Percentiles rank a stretch among this genome's conserved stretches.
Conservation (phyloP, 64 coral and sea anemone species). For the Porites australiensis region DNA sequence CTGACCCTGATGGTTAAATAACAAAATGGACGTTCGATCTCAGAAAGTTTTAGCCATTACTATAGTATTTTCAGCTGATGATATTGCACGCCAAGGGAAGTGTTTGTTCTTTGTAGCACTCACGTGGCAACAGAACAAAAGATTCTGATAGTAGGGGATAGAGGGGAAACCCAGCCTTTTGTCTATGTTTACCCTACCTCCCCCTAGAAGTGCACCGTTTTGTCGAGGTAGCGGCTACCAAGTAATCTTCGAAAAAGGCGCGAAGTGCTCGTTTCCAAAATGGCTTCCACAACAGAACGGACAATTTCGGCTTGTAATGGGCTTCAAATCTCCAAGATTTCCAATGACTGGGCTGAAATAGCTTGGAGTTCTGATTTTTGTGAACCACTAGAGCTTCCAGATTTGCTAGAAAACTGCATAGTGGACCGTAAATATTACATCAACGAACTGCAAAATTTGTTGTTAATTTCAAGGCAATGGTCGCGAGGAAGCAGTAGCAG, state of each 20-base stretch:
- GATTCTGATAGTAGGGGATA: slow-evolving; percentile 3
- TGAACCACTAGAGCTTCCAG: slow-evolving; percentile 76
- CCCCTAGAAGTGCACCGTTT: not conserved
- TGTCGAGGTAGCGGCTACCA: slow-evolving; percentile 22
- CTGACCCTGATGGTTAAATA: no score
- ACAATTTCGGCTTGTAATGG: slow-evolving; percentile 66
- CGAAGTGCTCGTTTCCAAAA: slow-evolving; percentile 63
- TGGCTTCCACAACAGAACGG: slow-evolving; percentile 34
- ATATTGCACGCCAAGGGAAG: no score
- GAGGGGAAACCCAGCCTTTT: not conserved
- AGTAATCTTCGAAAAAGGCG: slow-evolving; percentile 80
- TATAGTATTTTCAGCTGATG: not conserved
- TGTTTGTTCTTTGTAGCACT: not conserved
- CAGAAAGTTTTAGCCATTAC: no score
- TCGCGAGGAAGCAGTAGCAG: not conserved
- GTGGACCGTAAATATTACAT: not conserved
- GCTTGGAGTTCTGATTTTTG: slow-evolving; percentile 94
- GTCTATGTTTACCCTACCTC: not conserved
- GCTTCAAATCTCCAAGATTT: slow-evolving; percentile 66
- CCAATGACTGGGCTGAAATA: slow-evolving; percentile 78
- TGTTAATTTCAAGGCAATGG: slow-evolving; percentile 29
- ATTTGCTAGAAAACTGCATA: slow-evolving; percentile 65
- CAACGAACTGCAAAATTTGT: slow-evolving; percentile 37
- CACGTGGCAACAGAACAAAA: slow-evolving; percentile 61
- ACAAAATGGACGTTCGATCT: no score